A percentile compares a stretch with the other conserved stretches of the same genome.
These are phyloP conservation scores for Lepidotrigona ventralis DNA, from an alignment of 1,140 invertebrate genomes.

Conservation along the genomic window DNA sequence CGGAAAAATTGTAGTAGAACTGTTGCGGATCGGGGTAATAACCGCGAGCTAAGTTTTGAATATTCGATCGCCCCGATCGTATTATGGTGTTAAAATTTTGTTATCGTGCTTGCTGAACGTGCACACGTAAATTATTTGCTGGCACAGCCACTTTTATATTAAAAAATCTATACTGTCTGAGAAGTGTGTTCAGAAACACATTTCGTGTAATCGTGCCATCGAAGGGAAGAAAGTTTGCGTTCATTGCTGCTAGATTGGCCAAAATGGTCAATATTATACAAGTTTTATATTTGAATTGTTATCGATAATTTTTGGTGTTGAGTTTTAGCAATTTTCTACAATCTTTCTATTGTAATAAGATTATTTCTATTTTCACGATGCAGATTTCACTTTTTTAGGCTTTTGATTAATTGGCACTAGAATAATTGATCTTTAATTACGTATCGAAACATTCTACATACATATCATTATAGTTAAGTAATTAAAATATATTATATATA, in stretches of 20 bases:
- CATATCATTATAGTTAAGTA: too few species aligned
- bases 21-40: constrained; percentile 14
- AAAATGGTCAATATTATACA: too few species aligned
- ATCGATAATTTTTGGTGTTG: too few species aligned
- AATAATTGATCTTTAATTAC: too few species aligned
- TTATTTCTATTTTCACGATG: background rate
- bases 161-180: background rate
- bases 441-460: too few species aligned
- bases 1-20: background rate
- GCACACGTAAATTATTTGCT: background rate
- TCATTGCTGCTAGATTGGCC: too few species aligned
- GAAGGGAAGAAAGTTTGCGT: background rate
- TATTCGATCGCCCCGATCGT: background rate
- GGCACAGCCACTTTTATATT: background rate
- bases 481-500: too few species aligned
- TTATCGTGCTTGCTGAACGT: background rate
- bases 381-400: background rate
- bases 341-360: background rate
- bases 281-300: too few species aligned
- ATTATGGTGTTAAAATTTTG: background rate
- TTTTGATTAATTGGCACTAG: background rate
- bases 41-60: constrained; percentile 10
- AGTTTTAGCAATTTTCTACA: too few species aligned
- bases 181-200: background rate
- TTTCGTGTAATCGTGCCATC: background rate